Percentiles rank a stretch among this genome's conserved stretches.
These are phyloP conservation scores for Araneus ventricosus DNA, from an alignment of 1,140 invertebrate species.

Conservation along the genomic window DNA sequence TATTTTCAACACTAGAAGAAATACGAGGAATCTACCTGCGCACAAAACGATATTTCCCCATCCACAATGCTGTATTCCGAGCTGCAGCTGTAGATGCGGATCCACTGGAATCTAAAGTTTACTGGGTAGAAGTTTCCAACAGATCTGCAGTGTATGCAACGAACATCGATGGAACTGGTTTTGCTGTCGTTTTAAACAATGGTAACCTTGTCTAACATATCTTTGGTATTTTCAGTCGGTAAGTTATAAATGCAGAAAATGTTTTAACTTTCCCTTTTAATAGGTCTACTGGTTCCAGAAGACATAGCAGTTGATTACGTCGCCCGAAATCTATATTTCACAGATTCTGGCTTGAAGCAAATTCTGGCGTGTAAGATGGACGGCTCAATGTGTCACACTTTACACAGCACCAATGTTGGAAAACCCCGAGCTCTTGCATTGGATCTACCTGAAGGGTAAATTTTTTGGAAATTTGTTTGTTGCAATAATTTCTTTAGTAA, in stretches of 20 bases:
- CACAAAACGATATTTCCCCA: constrained; percentile 37
- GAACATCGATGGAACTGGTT: constrained; percentile 82
- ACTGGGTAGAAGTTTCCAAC: constrained; percentile 86
- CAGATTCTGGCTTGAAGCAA: constrained; percentile 80
- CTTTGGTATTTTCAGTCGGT: not conserved
- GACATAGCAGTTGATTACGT: constrained; percentile 83
- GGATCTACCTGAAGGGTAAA: constrained; percentile 79
- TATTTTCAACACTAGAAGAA: constrained; percentile 77
- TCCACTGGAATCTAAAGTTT: constrained; percentile 82
- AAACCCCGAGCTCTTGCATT: constrained; percentile 77
- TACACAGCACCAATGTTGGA: constrained; percentile 80
- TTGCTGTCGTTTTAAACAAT: constrained; percentile 65
- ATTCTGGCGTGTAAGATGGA: constrained; percentile 81
- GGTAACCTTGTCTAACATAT: not conserved
- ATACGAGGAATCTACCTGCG: constrained; percentile 74
- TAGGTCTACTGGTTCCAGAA: constrained; percentile 76
- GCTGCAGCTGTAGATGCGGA: constrained; percentile 86
- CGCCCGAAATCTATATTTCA: constrained; percentile 83
- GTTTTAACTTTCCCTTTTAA: not conserved
- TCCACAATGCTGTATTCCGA: constrained; percentile 39
- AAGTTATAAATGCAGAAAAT: too few relatives aligned
- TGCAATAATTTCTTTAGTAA: too few relatives aligned
- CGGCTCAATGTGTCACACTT: constrained; percentile 80
- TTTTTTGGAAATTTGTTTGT: too few relatives aligned
- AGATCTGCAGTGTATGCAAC: constrained; percentile 84